A percentile compares a stretch with the other conserved stretches of the same genome.
These are phyloP conservation scores for Diplodus sargus DNA, from an alignment of 2,797 vertebrate genomes.

Conservation along the genomic window DNA sequence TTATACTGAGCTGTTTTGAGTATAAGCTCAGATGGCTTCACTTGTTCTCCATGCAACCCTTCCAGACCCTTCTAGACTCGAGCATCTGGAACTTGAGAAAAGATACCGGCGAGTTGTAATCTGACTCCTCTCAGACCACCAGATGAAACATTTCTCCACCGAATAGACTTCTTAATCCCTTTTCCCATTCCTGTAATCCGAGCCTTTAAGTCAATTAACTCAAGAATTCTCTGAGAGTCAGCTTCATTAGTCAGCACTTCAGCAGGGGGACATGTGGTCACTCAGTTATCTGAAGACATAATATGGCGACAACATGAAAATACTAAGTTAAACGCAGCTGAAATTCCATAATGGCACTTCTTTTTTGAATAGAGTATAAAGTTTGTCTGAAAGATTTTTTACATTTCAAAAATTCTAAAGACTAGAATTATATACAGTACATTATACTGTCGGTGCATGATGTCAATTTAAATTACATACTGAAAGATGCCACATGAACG, in stretches of 20 bases:
- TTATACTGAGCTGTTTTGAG: background rate
- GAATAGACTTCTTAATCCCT: slow-evolving; percentile 35
- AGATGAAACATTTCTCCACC: slow-evolving; percentile 46
- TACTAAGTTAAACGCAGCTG: background rate
- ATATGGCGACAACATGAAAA: background rate
- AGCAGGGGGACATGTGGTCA: slow-evolving; percentile 4
- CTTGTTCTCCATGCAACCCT: background rate
- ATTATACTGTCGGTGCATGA: background rate
- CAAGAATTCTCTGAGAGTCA: slow-evolving; percentile 25
- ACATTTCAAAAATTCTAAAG: background rate
- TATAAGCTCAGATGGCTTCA: background rate
- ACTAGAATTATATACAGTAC: background rate
- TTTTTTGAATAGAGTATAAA: background rate
- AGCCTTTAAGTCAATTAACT: slow-evolving; percentile 51
- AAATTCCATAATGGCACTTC: background rate
- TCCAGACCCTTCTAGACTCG: no score
- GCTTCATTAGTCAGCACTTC: slow-evolving; percentile 36
- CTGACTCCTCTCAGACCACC: slow-evolving; percentile 13
- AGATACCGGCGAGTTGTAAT: background rate
- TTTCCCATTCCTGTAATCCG: slow-evolving; percentile 37
- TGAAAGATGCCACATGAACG: background rate
- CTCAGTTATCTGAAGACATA: background rate
- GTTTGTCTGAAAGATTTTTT: background rate
- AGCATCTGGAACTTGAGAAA: background rate
- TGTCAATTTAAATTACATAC: background rate